These are phyloP conservation scores for Azemiops feae DNA, from an alignment of 2,113 vertebrate genomes.

Conservation along the genomic window DNA sequence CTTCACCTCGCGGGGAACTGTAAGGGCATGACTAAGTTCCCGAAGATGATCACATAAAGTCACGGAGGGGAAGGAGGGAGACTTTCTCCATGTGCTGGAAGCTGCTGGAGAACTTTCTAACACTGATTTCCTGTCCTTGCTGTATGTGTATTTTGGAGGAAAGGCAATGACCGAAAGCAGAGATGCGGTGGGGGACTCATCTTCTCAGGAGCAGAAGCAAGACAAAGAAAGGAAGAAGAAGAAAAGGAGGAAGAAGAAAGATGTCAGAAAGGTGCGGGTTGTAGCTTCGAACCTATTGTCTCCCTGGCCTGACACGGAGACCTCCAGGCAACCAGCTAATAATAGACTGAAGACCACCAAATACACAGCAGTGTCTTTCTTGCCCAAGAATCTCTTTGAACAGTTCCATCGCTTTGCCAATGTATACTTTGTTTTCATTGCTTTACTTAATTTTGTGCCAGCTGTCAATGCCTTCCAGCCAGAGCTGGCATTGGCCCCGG, in stretches of 20 bases:
- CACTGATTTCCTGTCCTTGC: neutral
- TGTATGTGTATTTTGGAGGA: neutral
- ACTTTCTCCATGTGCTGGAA: neutral
- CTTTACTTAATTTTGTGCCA: slow-evolving; percentile 91
- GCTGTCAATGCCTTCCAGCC: slow-evolving; percentile 94
- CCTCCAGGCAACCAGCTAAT: slow-evolving; percentile 67
- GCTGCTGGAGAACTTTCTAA: neutral
- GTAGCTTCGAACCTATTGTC: slow-evolving; percentile 80
- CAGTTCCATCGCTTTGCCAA: slow-evolving; percentile 97
- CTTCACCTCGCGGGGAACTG: slow-evolving; percentile 17
- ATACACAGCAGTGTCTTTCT: slow-evolving; percentile 91
- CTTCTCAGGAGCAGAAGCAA: slow-evolving; percentile 66
- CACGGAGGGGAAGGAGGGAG: neutral
- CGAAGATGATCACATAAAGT: slow-evolving; percentile 54
- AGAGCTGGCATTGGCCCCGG: slow-evolving; percentile 87
- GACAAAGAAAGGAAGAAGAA: slow-evolving; percentile 63
- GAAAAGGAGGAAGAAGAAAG: slow-evolving; percentile 76
- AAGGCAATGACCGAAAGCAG: slow-evolving; percentile 73
- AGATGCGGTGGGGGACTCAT: slow-evolving; percentile 48
- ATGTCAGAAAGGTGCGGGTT: slow-evolving; percentile 73
- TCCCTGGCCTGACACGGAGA: slow-evolving; percentile 52
- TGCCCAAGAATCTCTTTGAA: slow-evolving; percentile 97
- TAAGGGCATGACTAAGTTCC: slow-evolving; percentile 25
- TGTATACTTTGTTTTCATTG: slow-evolving; percentile 96
- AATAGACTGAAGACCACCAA: slow-evolving; percentile 96